Percentiles rank a stretch among this genome's conserved stretches.
These are phyloP conservation scores for Galaxea fascicularis DNA, from an alignment of 92 coral and sea anemone genomes.

Conservation along the genomic window DNA sequence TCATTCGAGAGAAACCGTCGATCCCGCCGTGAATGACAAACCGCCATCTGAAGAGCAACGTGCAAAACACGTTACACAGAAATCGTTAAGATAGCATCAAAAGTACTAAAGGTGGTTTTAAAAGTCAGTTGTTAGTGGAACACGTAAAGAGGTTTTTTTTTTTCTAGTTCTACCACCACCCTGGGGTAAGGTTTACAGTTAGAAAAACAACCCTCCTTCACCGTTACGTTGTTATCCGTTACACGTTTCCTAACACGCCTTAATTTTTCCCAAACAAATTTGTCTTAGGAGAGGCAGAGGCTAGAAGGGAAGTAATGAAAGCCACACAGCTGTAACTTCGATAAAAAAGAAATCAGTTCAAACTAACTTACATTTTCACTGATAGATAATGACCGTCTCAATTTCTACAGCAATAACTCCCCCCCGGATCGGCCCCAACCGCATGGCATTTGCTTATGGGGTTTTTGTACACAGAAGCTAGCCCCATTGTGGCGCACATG, in stretches of 20 bases:
- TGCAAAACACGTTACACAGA: slow-evolving; percentile 10
- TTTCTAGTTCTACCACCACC: not conserved
- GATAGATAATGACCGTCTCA: slow-evolving; percentile 16
- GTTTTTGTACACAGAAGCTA: not conserved
- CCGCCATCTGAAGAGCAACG: too few species aligned
- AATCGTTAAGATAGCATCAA: not conserved
- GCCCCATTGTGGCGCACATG: not conserved
- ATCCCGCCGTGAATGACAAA: too few species aligned
- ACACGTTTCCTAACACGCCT: not conserved
- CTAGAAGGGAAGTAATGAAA: not conserved
- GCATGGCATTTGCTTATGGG: slow-evolving; percentile 4
- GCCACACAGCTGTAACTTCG: not conserved
- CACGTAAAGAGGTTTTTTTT: slow-evolving; percentile 7
- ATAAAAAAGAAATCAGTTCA: slow-evolving; percentile 11
- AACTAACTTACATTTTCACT: slow-evolving; percentile 4
- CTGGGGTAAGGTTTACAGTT: not conserved
- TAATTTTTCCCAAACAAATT: too few species aligned
- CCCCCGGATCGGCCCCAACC: not conserved
- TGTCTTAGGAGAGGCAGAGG: slow-evolving; percentile 16
- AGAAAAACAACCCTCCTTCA: slow-evolving; percentile 11
- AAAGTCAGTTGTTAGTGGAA: slow-evolving; percentile 4
- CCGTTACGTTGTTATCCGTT: not conserved
- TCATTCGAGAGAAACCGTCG: too few species aligned
- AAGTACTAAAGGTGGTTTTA: slow-evolving; percentile 8
- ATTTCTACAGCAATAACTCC: not conserved